Evolutionary conservation across 2,888 invertebrate species (phyloP).

Genomic region (Automeris io): DNA sequence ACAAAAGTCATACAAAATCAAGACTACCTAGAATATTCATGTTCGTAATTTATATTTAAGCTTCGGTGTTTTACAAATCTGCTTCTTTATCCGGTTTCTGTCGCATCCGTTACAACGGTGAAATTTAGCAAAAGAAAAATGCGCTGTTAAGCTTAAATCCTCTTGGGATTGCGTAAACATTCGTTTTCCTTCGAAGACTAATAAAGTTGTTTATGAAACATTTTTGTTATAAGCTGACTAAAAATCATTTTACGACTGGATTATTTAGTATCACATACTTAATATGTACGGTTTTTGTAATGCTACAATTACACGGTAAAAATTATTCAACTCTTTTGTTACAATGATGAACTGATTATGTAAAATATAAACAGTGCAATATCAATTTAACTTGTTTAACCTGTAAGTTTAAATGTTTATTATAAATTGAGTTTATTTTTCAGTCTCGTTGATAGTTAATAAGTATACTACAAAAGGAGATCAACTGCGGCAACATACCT

Average conservation of each 20-base stretch:
- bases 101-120: conserved; percentile 13
- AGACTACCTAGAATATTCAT: conserved; percentile 6
- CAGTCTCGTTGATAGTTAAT: too few species aligned
- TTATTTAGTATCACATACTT: too few species aligned
- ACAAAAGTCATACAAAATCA: too few species aligned
- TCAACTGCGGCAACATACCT: too few species aligned
- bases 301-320: too few species aligned
- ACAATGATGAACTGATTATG: too few species aligned
- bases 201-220: conserved; percentile 9
- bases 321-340: too few species aligned
- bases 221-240: conserved; percentile 8
- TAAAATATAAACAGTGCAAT: too few species aligned
- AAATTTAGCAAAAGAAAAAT: conserved; percentile 24
- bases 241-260: not conserved
- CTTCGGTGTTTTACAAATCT: conserved; percentile 13
- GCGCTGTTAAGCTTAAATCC: conserved; percentile 29
- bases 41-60: conserved; percentile 6
- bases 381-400: too few species aligned
- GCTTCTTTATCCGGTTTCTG: conserved; percentile 8
- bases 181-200: conserved; percentile 15
- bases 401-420: too few species aligned
- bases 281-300: conserved; percentile 3
- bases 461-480: too few species aligned
- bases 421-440: too few species aligned
- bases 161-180: conserved; percentile 18